Evolutionary conservation across 1,140 invertebrate species (phyloP), one percentile per base, ranked within the genome.

Genomic region (Drosophila pallidifrons): DNA sequence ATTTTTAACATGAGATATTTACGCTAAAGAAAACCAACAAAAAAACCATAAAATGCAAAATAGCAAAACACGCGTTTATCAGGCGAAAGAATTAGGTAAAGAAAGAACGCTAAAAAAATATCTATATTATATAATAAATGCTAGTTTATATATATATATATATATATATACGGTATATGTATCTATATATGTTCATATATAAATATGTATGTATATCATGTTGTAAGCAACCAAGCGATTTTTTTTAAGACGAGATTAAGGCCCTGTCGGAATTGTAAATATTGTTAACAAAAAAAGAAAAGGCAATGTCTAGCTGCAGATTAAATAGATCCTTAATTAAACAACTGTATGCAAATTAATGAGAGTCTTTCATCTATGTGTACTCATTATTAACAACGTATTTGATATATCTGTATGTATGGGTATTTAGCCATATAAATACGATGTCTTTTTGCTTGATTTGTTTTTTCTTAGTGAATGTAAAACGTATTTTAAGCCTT

Each of bases 151-250:
- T 60, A 71, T 69, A 60, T 60, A 77, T 57, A 71, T 70, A 60
- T 60, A 71, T 69, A 60, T 60, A 77, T 51, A 65, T 47, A 49
- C 60, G 70, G 68, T 73, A 73, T 58, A 65, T 58, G 20, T 83
- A 76, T 77, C 47, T 47, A 43, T 60, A 61, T 58, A 72, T 58
- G 55, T 54, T 60, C 52, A 28, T 47, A 55, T 49, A 77, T 73
- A 74, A 54, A 38, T 47, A 55, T 49, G 73, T 73, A 74, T 73
- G 69, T 81, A 80, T 77, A 66, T 71, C 77, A 69, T 86, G 79
- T 80, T 82, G 72, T 82, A 87, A 82, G 82, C 75, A 78, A 71
- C n/a, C 67, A 51, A 70, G 75, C 75, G 76, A 72, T 81, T 80
- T 76, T 59, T 75, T 75, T 75, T 57, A 79, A 75, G 57, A 61